Conservation (phyloP, 2,888 invertebrate genomes). For the Portevinia maculata region DNA sequence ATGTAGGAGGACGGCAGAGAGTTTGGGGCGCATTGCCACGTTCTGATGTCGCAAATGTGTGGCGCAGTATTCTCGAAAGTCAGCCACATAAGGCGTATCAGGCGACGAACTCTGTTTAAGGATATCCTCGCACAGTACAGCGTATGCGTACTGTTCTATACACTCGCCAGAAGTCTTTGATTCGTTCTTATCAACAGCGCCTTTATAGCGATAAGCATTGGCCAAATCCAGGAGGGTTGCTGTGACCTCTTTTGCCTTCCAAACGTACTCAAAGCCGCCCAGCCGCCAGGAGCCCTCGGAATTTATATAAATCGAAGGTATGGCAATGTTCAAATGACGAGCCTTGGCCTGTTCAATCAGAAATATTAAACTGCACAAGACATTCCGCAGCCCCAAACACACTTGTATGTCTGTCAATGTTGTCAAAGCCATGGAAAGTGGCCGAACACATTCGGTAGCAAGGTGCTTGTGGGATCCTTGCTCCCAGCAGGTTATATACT, state of each 20-base stretch:
- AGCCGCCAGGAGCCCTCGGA: slow-evolving; percentile 94
- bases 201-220: slow-evolving; percentile 87
- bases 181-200: slow-evolving; percentile 89
- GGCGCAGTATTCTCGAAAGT: slow-evolving; percentile 89
- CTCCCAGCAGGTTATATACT: slow-evolving; percentile 92
- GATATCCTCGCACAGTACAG: slow-evolving; percentile 89
- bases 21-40: slow-evolving; percentile 86
- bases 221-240: slow-evolving; percentile 87
- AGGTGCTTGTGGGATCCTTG: slow-evolving; percentile 89
- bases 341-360: slow-evolving; percentile 91
- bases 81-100: slow-evolving; percentile 88
- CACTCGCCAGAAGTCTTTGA: slow-evolving; percentile 83
- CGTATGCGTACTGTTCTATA: slow-evolving; percentile 91
- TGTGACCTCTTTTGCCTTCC: slow-evolving; percentile 87
- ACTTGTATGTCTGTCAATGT: slow-evolving; percentile 90
- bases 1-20: slow-evolving; percentile 87
- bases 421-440: slow-evolving; percentile 87
- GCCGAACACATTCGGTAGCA: slow-evolving; percentile 92
- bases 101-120: slow-evolving; percentile 83
- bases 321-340: slow-evolving; percentile 93
- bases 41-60: slow-evolving; percentile 87
- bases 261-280: slow-evolving; percentile 92
- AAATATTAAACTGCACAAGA: slow-evolving; percentile 91
- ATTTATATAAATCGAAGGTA: slow-evolving; percentile 91
- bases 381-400: slow-evolving; percentile 91